Evolutionary conservation across 2,797 vertebrate genomes (phyloP).

Genomic region (Rachycentron canadum): DNA sequence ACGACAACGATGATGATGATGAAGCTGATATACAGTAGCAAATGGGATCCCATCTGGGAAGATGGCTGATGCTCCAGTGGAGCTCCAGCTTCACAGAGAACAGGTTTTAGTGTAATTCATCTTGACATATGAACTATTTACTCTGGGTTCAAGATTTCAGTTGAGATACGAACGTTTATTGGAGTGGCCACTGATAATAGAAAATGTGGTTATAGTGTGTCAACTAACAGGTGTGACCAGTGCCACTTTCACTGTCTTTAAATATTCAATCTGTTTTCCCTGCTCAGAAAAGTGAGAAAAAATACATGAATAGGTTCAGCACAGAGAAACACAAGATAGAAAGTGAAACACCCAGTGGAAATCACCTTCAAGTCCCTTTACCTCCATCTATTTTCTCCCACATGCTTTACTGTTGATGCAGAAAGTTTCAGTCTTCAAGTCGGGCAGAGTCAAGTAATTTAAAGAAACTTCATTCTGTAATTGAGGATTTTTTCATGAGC

Average conservation of each 20-base stretch:
- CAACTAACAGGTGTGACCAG: conserved; percentile 44
- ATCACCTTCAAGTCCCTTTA: conserved; percentile 35
- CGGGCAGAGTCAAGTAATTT: not conserved
- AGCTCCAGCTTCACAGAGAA: conserved; percentile 17
- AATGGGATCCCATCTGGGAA: conserved; percentile 37
- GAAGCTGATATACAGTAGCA: conserved; percentile 28
- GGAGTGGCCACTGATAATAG: conserved; percentile 10
- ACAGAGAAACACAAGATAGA: conserved; percentile 20
- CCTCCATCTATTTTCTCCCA: not conserved
- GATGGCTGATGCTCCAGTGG: not conserved
- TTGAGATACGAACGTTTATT: not conserved
- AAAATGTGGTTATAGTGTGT: conserved; percentile 18
- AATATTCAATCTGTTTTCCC: conserved; percentile 5
- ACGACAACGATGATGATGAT: conserved; percentile 11
- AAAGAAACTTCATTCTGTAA: conserved; percentile 1
- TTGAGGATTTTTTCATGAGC: not conserved
- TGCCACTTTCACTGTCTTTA: conserved; percentile 25
- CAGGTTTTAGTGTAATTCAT: conserved; percentile 36
- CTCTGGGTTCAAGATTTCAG: conserved; percentile 7
- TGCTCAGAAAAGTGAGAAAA: not conserved
- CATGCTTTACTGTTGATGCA: not conserved
- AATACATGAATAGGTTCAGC: conserved; percentile 1
- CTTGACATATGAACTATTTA: conserved; percentile 13
- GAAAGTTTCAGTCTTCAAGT: conserved; percentile 2
- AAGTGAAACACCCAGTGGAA: conserved; percentile 49